Conservation (phyloP, 2,113 vertebrate genomes). For the Planiliza haematocheilus region DNA sequence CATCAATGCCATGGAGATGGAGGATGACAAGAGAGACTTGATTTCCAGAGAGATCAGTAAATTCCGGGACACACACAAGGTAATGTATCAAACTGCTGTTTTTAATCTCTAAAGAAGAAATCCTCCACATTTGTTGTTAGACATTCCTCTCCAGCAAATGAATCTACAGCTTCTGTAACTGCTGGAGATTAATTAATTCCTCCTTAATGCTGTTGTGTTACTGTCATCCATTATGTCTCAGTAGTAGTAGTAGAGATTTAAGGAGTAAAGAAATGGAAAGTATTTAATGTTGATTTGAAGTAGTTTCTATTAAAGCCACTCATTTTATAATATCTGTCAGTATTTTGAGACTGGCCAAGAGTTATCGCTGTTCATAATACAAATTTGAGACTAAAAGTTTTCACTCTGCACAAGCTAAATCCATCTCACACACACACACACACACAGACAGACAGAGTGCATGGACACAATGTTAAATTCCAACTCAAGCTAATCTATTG, state of each 20-base stretch:
- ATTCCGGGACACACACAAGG: slow-evolving; percentile 99
- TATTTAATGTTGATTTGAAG: slow-evolving; percentile 17
- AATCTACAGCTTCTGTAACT: slow-evolving; percentile 24
- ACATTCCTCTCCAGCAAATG: slow-evolving; percentile 43
- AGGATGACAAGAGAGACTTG: slow-evolving; percentile 99
- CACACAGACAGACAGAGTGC: slow-evolving; percentile 87
- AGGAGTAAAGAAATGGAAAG: not conserved
- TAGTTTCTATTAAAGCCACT: slow-evolving; percentile 9
- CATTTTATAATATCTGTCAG: slow-evolving; percentile 18
- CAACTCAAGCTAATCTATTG: slow-evolving; percentile 99
- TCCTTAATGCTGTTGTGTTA: slow-evolving; percentile 28
- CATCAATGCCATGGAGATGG: slow-evolving; percentile 99
- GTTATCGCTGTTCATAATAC: slow-evolving; percentile 30
- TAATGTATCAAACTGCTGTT: slow-evolving; percentile 81
- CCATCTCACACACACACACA: slow-evolving; percentile 81
- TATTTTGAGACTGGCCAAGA: slow-evolving; percentile 25
- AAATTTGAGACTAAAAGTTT: slow-evolving; percentile 56
- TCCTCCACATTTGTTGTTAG: slow-evolving; percentile 37
- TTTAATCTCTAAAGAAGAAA: slow-evolving; percentile 26
- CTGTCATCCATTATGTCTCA: slow-evolving; percentile 27
- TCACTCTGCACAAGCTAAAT: slow-evolving; percentile 59
- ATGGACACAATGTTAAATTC: slow-evolving; percentile 98
- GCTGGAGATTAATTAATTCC: slow-evolving; percentile 24
- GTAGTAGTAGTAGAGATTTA: slow-evolving; percentile 13
- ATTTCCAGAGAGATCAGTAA: slow-evolving; percentile 99